Conservation (phyloP, 2,113 vertebrate genomes). For the Colius striatus region DNA sequence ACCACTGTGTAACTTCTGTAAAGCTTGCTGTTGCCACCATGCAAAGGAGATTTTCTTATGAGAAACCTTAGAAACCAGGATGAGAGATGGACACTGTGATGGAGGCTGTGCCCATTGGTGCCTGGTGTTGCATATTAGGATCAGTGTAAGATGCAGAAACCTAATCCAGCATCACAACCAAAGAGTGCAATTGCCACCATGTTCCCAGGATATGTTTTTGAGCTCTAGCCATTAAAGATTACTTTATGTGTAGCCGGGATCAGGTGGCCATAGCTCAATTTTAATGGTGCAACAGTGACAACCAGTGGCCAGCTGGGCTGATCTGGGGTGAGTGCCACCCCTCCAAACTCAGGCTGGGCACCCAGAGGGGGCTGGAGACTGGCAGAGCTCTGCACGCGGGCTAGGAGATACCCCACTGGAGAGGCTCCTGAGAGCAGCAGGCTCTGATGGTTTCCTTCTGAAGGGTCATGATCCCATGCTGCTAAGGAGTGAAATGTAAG, state of each 20-base stretch:
- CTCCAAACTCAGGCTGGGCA: not conserved
- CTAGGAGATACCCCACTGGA: not conserved
- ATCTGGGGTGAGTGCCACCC: not conserved
- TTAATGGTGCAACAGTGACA: conserved; percentile 54
- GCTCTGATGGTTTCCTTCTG: not conserved
- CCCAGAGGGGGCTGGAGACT: fast-evolving
- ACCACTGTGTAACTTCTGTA: not conserved
- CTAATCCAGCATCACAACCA: fast-evolving
- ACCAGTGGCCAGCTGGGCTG: conserved; percentile 45
- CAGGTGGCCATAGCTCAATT: not conserved
- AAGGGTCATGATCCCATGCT: not conserved
- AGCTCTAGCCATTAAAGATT: not conserved
- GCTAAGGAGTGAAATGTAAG: not conserved
- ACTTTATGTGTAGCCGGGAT: not conserved
- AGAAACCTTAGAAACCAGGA: not conserved
- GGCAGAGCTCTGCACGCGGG: not conserved
- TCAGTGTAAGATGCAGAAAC: not conserved
- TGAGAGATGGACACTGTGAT: not conserved
- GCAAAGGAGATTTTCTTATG: fast-evolving
- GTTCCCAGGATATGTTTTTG: not conserved
- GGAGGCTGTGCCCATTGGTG: fast-evolving
- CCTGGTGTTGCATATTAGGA: not conserved
- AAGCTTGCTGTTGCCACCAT: not conserved
- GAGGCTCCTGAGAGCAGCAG: not conserved
- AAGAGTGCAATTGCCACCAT: not conserved